Evolutionary conservation across 2,797 vertebrate species (phyloP).

Genomic region (Picus viridis): DNA sequence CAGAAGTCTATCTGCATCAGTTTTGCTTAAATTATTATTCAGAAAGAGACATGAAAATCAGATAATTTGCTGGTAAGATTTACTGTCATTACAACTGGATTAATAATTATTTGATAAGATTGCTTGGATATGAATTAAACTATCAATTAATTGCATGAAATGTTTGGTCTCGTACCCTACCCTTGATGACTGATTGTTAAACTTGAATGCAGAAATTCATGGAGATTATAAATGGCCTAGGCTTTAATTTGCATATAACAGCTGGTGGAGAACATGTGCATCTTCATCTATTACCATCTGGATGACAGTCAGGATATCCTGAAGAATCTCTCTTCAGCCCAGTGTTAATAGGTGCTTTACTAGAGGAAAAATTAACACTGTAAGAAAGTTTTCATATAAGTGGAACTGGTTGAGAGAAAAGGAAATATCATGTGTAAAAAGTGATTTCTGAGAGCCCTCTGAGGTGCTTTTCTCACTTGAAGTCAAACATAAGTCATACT

Average conservation of each 20-base stretch:
- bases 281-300: neutral
- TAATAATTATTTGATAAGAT: neutral
- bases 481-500: neutral
- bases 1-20: neutral
- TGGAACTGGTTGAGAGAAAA: neutral
- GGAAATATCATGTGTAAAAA: neutral
- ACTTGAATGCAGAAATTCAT: neutral
- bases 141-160: neutral
- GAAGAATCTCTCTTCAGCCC: neutral
- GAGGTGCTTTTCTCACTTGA: neutral
- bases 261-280: neutral
- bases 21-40: neutral
- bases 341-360: neutral
- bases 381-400: neutral
- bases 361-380: neutral
- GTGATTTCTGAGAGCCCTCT: neutral
- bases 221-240: neutral
- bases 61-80: neutral
- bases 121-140: neutral
- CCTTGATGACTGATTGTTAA: neutral
- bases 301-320: neutral
- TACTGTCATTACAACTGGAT: neutral
- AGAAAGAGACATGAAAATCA: neutral
- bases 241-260: neutral
- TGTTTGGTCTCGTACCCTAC: neutral